These are phyloP conservation scores for Carettochelys insculpta DNA, from an alignment of 2,113 vertebrate genomes.

Conservation along the genomic window DNA sequence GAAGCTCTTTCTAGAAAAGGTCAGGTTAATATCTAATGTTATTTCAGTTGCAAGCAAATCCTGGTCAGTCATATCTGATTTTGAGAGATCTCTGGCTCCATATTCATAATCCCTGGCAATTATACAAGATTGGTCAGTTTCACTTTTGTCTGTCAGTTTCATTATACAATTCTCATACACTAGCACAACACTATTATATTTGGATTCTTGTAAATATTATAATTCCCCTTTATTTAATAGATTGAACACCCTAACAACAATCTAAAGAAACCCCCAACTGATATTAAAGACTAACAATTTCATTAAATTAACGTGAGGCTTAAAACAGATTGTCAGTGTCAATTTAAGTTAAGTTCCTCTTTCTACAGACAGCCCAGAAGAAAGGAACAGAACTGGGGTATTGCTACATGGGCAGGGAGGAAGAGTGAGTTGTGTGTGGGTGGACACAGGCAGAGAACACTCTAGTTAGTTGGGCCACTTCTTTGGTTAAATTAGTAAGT, in stretches of 20 bases:
- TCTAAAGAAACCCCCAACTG: neutral
- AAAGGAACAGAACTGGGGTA: constrained; percentile 44
- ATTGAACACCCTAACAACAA: neutral
- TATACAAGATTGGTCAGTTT: neutral
- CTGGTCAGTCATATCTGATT: rapidly evolving
- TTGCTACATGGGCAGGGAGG: neutral
- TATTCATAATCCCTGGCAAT: rapidly evolving
- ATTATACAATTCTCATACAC: neutral
- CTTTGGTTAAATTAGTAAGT: constrained; percentile 68
- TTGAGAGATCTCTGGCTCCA: neutral
- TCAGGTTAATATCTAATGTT: constrained; percentile 45
- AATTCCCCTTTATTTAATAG: constrained; percentile 42
- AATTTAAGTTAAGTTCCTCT: constrained; percentile 56
- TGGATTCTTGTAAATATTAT: constrained; percentile 42
- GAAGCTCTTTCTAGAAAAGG: constrained; percentile 14
- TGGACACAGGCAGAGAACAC: constrained; percentile 65
- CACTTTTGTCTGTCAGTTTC: constrained; percentile 51
- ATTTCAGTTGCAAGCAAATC: neutral
- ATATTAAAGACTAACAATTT: neutral
- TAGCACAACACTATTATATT: neutral
- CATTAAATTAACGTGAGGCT: constrained; percentile 37
- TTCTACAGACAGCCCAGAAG: constrained; percentile 51
- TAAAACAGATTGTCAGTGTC: constrained; percentile 38
- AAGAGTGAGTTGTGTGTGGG: constrained; percentile 62
- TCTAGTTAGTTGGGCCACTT: constrained; percentile 54